These are phyloP conservation scores for Pecten maximus DNA, from an alignment of 2,888 invertebrate genomes.

Conservation along the genomic window DNA sequence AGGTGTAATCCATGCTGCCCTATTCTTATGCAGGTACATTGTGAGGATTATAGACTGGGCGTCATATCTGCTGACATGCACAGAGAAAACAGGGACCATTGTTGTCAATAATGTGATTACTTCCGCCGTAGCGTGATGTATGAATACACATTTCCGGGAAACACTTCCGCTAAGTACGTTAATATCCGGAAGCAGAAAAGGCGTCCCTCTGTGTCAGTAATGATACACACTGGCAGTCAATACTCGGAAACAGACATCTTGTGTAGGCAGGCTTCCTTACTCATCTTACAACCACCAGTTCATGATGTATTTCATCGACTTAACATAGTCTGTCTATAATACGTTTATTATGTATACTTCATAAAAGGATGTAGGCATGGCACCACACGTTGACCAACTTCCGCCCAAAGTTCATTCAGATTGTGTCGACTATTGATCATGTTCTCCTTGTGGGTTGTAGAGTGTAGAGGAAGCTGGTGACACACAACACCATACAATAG, in stretches of 20 bases:
- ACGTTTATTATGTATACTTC: not conserved
- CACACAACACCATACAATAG: too few species aligned
- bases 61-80: not conserved
- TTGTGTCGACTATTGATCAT: not conserved
- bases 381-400: not conserved
- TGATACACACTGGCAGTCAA: not conserved
- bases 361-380: not conserved
- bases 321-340: not conserved
- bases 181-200: constrained; percentile 20
- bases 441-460: not conserved
- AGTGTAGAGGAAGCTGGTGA: not conserved
- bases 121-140: constrained; percentile 22
- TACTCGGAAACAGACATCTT: constrained; percentile 16
- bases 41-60: not conserved
- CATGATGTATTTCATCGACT: not conserved
- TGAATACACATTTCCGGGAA: constrained; percentile 24
- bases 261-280: not conserved
- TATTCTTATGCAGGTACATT: not conserved
- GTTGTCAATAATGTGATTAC: constrained; percentile 13
- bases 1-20: not conserved
- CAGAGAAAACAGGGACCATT: not conserved
- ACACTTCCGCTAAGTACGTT: constrained; percentile 4
- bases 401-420: not conserved
- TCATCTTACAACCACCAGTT: not conserved
- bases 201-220: not conserved